Percentiles rank a stretch among this genome's conserved stretches.
Evolutionary conservation across 2,888 invertebrate species (phyloP).

Genomic region (Lypha dubia): DNA sequence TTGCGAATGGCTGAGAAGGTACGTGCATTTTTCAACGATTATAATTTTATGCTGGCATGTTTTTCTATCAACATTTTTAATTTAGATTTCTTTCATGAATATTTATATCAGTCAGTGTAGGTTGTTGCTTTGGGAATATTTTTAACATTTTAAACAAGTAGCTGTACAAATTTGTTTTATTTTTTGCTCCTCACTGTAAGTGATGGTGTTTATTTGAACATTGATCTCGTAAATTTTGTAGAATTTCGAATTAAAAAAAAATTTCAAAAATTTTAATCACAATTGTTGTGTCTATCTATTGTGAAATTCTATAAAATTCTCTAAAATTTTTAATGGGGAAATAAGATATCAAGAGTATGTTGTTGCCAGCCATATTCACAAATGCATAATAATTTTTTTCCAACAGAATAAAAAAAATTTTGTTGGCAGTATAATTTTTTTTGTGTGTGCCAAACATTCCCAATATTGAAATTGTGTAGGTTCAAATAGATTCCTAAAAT

Average conservation of each 20-base stretch:
- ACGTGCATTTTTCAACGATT: slow-evolving; percentile 30
- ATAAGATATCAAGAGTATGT: not conserved
- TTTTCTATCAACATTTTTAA: slow-evolving; percentile 1
- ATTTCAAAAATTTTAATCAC: too few species aligned
- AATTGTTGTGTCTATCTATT: too few species aligned
- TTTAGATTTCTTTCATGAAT: too few species aligned
- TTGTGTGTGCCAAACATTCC: not conserved
- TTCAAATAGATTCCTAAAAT: not conserved
- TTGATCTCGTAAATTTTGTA: not conserved
- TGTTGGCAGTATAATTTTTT: not conserved
- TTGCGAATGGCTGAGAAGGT: not conserved
- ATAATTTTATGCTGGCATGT: not conserved
- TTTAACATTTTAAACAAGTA: too few species aligned
- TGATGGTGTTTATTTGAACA: too few species aligned
- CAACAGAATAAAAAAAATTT: not conserved
- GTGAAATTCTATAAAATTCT: not conserved
- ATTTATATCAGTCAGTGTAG: too few species aligned
- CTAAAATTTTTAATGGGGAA: not conserved
- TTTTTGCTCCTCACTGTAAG: not conserved
- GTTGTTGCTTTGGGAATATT: too few species aligned
- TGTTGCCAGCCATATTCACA: not conserved
- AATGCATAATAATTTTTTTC: not conserved
- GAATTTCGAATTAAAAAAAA: not conserved
- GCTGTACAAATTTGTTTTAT: too few species aligned
- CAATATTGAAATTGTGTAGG: not conserved